Percentiles rank a stretch among this genome's conserved stretches.
Conservation (phyloP, 2,888 invertebrate species). For the Trimorus sp. region DNA sequence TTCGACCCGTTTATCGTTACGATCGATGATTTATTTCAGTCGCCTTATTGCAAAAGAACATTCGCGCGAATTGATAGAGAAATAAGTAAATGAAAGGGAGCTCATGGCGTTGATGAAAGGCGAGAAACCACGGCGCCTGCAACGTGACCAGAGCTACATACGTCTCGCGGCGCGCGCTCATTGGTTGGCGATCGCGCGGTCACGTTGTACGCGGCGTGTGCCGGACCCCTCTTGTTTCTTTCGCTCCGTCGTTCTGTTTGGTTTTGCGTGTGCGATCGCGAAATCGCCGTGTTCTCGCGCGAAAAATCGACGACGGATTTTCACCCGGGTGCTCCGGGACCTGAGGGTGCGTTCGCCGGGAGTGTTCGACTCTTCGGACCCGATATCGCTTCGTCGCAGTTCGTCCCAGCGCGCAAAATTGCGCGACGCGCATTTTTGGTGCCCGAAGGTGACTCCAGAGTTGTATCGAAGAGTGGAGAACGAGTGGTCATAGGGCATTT, state of each 20-base stretch:
- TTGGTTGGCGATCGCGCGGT: slow-evolving; percentile 76
- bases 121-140: slow-evolving; percentile 75
- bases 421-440: too few species aligned
- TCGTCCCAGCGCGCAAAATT: too few species aligned
- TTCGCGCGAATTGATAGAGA: slow-evolving; percentile 43
- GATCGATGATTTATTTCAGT: slow-evolving; percentile 48
- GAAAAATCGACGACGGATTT: too few species aligned
- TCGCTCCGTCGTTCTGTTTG: slow-evolving; percentile 66
- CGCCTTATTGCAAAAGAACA: slow-evolving; percentile 46
- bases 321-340: too few species aligned
- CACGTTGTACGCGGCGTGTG: slow-evolving; percentile 86
- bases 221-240: slow-evolving; percentile 64
- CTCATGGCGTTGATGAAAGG: slow-evolving; percentile 64
- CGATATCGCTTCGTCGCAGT: too few species aligned
- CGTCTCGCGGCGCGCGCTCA: slow-evolving; percentile 73
- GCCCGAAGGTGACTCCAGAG: too few species aligned
- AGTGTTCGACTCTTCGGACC: too few species aligned
- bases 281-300: slow-evolving; percentile 33
- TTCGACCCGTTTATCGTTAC: not conserved
- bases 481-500: too few species aligned
- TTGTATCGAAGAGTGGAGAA: too few species aligned
- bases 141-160: slow-evolving; percentile 77
- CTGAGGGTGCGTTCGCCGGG: too few species aligned
- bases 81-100: slow-evolving; percentile 61
- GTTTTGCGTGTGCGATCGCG: slow-evolving; percentile 31